phyloP scores from a whole-genome alignment of 1,140 invertebrate species.

The Drosophila lowei region DNA sequence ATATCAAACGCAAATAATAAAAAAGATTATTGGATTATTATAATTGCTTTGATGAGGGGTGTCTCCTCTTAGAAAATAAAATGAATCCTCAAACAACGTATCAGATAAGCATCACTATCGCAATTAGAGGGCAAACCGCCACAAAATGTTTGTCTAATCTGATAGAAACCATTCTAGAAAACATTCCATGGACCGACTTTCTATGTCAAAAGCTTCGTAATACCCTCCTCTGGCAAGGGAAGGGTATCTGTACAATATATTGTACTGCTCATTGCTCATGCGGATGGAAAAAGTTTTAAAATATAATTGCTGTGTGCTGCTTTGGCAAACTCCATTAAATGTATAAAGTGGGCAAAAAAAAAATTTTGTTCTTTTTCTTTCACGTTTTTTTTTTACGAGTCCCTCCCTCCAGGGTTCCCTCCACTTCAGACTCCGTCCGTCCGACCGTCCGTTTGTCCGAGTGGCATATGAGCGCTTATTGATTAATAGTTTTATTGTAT shows the following conservation, averaged over 20 bases:
- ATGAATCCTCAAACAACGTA: too few species aligned
- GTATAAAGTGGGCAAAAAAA: conserved; percentile 64
- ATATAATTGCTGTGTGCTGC: conserved; percentile 70
- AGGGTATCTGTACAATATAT: conserved; percentile 12
- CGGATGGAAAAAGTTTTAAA: conserved; percentile 69
- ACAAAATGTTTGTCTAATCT: too few species aligned
- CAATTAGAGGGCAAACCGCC: too few species aligned
- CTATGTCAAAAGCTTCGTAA: background rate
- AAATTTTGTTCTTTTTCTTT: conserved; percentile 33
- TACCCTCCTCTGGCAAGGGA: too few species aligned
- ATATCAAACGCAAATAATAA: too few species aligned
- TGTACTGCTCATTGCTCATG: conserved; percentile 9
- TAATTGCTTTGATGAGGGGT: too few species aligned
- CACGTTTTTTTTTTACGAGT: conserved; percentile 12
- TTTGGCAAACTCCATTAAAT: conserved; percentile 67
- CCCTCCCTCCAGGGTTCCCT: too few species aligned
- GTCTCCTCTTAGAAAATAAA: too few species aligned
- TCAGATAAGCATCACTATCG: too few species aligned
- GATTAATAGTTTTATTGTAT: conserved; percentile 75
- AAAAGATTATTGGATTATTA: too few species aligned
- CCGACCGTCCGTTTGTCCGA: background rate
- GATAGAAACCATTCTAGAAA: background rate
- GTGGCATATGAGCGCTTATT: conserved; percentile 55
- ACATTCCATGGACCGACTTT: too few species aligned
- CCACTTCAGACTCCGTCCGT: conserved; percentile 7